These are phyloP conservation scores for Lycophotia porphyrea DNA, from an alignment of 2,888 invertebrate species.

Conservation along the genomic window DNA sequence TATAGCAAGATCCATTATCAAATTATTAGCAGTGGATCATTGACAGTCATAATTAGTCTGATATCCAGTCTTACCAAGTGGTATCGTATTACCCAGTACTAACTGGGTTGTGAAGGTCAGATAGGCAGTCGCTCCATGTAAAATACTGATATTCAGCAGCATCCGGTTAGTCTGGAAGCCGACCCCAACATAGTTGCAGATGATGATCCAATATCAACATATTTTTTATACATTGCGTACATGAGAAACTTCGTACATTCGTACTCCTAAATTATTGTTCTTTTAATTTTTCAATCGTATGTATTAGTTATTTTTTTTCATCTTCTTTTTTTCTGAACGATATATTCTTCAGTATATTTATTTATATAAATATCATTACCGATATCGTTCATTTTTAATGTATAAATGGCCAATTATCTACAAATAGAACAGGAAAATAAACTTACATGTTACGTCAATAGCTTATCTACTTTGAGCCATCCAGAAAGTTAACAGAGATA, in stretches of 20 bases:
- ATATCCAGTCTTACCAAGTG: no score
- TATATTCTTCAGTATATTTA: not conserved
- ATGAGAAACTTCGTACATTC: not conserved
- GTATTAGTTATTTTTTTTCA: no score
- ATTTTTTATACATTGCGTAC: not conserved
- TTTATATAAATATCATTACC: not conserved
- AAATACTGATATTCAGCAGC: no score
- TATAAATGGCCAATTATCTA: conserved; percentile 3
- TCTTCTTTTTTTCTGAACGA: not conserved
- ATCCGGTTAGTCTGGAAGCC: no score
- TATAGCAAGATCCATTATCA: not conserved
- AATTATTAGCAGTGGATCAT: not conserved
- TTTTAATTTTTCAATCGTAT: not conserved
- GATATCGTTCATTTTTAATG: not conserved
- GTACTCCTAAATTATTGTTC: not conserved
- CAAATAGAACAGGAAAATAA: conserved; percentile 21
- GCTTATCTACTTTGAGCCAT: conserved; percentile 25
- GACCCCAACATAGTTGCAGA: no score
- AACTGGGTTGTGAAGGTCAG: no score
- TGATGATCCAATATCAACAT: not conserved
- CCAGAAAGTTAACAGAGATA: conserved; percentile 23
- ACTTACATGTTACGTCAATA: conserved; percentile 16
- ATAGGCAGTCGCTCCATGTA: no score
- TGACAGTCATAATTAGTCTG: no score
- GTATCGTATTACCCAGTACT: no score